Conservation (phyloP, 1,140 invertebrate genomes). For the Choristoneura fumiferana region DNA sequence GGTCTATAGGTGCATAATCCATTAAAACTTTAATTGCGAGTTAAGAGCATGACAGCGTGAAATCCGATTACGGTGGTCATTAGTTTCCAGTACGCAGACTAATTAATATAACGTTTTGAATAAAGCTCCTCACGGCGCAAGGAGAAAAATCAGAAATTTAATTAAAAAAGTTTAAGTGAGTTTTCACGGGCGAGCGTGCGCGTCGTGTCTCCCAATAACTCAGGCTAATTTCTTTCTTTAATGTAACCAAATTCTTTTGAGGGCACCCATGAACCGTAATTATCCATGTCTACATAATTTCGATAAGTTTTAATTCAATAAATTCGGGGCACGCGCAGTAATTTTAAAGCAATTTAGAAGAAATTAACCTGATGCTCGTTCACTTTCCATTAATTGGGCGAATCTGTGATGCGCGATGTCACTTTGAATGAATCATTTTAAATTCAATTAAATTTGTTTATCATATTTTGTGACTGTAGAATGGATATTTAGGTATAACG, state of each 20-base stretch:
- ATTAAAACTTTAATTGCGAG: constrained; percentile 9
- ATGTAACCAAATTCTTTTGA: constrained; percentile 48
- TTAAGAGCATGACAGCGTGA: constrained; percentile 39
- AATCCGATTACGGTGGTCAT: constrained; percentile 60
- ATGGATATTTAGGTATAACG: no score
- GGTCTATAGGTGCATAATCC: background rate
- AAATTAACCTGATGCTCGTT: constrained; percentile 3
- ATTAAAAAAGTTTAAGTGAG: constrained; percentile 77
- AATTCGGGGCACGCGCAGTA: constrained; percentile 3
- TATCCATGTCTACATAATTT: constrained; percentile 26
- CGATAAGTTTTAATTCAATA: constrained; percentile 28
- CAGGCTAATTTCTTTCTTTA: constrained; percentile 61
- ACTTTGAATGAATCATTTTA: no score
- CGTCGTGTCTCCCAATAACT: constrained; percentile 58
- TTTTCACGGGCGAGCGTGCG: constrained; percentile 66
- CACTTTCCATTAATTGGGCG: background rate
- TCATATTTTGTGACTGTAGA: no score
- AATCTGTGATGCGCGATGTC: background rate
- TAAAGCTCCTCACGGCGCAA: constrained; percentile 52
- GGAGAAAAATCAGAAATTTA: constrained; percentile 73
- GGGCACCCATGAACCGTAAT: constrained; percentile 32
- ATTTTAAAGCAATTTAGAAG: constrained; percentile 9
- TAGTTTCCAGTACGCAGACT: constrained; percentile 49
- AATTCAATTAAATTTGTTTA: no score
- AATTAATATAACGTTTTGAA: constrained; percentile 71